Evolutionary conservation across 2,888 invertebrate genomes (phyloP), one percentile per base, ranked within the genome.

Genomic region (Iselma pallidipennis): DNA sequence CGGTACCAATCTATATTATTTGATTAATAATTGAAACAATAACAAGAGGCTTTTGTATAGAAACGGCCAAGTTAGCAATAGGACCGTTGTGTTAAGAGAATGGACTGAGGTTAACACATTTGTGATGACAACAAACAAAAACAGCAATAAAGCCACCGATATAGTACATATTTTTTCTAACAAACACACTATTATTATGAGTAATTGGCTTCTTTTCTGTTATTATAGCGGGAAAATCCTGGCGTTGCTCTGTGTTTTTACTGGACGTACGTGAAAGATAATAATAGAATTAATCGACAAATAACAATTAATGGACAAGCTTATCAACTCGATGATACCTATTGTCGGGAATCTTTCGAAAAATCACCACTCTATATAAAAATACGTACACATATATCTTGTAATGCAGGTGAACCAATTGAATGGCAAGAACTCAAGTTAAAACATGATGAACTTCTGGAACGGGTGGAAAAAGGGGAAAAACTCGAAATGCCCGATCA

Each of bases 401-500:
- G 6, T 2, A 33, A 33, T 14, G n/a, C 10, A 14, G 33, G 33
- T 14, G 31, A 31, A 33, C 33, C 14, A 14, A 14, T 33, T 0
- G 33, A 33, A 5, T 33, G 33, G 33, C 33, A 14, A 33, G 14
- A 33, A 33, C 6, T 33, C 4, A 83, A 85, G 65, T 65, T 75
- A 14, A 70, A 72, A 26, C 83, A 84, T 66, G 84, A 84, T 66
- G 65, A 79, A 60, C 63, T 84, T 29, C 56, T 82, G 9, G 72
- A 81, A 19, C 76, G 79, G 19, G 61, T 68, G 16, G 59, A 60
- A 51, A 72, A 68, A 6, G 70, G 76, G n/a, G 68, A 73, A 29
- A 64, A 63, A n/a, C 70, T 85, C 16, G 73, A 78, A 1, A 82
- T 82, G 78, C 85, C 84, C 1, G 80, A 82, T 49, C 78, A 84